A percentile compares a stretch with the other conserved stretches of the same genome.
Evolutionary conservation across 2,888 invertebrate genomes (phyloP).

Genomic region (Aporophyla nigra): DNA sequence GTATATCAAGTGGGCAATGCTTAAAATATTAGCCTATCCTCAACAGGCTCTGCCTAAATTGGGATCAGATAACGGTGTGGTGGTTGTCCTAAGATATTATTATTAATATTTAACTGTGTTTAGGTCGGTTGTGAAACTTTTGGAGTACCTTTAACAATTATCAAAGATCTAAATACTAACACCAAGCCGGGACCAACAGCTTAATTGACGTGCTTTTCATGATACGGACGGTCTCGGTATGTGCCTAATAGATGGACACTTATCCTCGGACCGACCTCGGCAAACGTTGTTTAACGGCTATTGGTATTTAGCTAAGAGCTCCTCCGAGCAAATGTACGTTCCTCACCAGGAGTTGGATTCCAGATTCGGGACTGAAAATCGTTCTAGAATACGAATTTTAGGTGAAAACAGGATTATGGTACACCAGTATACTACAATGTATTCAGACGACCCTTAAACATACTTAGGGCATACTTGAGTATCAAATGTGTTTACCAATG

Average conservation of each 20-base stretch:
- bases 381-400: not conserved
- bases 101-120: no score
- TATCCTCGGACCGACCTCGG: not conserved
- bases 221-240: not conserved
- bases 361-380: not conserved
- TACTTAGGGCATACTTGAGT: slow-evolving; percentile 26
- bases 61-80: no score
- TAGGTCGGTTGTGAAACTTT: not conserved
- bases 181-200: not conserved
- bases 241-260: not conserved
- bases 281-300: not conserved
- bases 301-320: not conserved
- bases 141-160: not conserved
- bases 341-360: not conserved
- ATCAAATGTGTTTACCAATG: slow-evolving; percentile 18
- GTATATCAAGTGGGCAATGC: not conserved
- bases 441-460: not conserved
- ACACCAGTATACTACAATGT: slow-evolving; percentile 12
- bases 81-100: no score
- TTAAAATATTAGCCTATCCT: no score
- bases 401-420: not conserved
- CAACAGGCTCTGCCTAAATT: no score
- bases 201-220: not conserved
- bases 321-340: not conserved
- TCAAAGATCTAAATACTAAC: not conserved